Evolutionary conservation across 2,797 vertebrate species (phyloP).

Genomic region (Micropoecilia bifurca): DNA sequence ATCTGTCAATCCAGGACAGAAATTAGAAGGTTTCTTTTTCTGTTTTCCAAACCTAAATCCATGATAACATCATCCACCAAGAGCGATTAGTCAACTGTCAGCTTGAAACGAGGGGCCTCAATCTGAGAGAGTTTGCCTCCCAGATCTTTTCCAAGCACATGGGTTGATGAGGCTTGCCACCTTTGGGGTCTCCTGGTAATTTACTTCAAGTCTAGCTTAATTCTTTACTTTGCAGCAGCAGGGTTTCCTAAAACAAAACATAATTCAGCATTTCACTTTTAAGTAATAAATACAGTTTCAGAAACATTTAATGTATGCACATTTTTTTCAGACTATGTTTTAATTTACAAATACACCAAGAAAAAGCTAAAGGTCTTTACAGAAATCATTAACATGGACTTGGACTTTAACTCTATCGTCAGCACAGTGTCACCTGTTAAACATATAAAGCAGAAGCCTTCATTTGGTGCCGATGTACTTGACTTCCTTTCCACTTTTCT

Average conservation of each 20-base stretch:
- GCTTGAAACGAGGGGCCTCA: neutral
- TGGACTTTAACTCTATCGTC: neutral
- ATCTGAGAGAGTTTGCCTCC: slow-evolving; percentile 5
- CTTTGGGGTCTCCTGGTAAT: neutral
- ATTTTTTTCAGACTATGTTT: neutral
- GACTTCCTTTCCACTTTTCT: slow-evolving; percentile 91
- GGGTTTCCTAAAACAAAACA: slow-evolving; percentile 43
- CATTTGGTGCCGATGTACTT: slow-evolving; percentile 89
- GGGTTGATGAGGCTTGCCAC: neutral
- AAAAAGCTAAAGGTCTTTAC: neutral
- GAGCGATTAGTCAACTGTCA: neutral
- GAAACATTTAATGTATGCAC: neutral
- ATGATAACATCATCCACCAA: neutral
- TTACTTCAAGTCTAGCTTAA: slow-evolving; percentile 13
- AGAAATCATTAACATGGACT: neutral
- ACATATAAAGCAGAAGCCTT: slow-evolving; percentile 21
- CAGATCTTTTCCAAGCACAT: slow-evolving; percentile 1
- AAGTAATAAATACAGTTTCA: neutral
- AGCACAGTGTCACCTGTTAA: slow-evolving; percentile 43
- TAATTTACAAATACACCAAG: neutral
- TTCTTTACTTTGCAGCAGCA: slow-evolving; percentile 39
- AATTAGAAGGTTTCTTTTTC: neutral
- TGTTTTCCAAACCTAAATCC: neutral
- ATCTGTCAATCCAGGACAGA: neutral
- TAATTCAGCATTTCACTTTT: neutral